These are phyloP conservation scores for Tamias sibiricus DNA, from an alignment of 2,113 vertebrate genomes.

Conservation along the genomic window DNA sequence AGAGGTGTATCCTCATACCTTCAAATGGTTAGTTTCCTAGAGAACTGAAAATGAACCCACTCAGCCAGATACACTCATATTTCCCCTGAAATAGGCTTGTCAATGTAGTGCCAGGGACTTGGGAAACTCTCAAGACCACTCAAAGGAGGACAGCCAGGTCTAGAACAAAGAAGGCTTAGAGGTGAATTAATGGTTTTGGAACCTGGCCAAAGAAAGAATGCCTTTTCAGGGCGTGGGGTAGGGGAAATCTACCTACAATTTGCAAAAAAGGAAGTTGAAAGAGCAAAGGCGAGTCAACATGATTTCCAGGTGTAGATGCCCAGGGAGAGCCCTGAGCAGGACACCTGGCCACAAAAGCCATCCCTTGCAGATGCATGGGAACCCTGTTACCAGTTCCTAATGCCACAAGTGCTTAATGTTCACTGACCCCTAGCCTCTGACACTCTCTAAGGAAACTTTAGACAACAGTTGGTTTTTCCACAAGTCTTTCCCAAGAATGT, in stretches of 20 bases:
- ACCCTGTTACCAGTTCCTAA: background rate
- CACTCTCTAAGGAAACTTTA: background rate
- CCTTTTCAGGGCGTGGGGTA: too few relatives aligned
- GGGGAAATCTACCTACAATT: background rate
- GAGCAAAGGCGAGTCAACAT: background rate
- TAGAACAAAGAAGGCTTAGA: background rate
- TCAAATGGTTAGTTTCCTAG: too few relatives aligned
- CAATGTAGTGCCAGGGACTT: too few relatives aligned
- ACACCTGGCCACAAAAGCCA: background rate
- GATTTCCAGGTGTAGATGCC: background rate
- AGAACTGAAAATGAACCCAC: too few relatives aligned
- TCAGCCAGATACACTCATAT: background rate
- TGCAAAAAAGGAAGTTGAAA: background rate
- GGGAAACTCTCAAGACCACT: background rate
- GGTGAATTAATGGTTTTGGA: background rate
- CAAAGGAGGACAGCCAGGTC: background rate
- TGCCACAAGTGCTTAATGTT: too few relatives aligned
- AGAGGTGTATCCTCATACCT: too few relatives aligned
- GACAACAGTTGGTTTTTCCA: background rate
- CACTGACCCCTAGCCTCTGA: background rate
- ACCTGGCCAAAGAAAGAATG: background rate
- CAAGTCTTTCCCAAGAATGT: background rate
- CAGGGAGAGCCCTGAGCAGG: background rate
- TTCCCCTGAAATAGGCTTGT: background rate
- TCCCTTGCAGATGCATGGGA: background rate